Evolutionary conservation across 2,888 invertebrate species (phyloP), one percentile per base, ranked within the genome.

Genomic region (Mimumesa dahlbomi): DNA sequence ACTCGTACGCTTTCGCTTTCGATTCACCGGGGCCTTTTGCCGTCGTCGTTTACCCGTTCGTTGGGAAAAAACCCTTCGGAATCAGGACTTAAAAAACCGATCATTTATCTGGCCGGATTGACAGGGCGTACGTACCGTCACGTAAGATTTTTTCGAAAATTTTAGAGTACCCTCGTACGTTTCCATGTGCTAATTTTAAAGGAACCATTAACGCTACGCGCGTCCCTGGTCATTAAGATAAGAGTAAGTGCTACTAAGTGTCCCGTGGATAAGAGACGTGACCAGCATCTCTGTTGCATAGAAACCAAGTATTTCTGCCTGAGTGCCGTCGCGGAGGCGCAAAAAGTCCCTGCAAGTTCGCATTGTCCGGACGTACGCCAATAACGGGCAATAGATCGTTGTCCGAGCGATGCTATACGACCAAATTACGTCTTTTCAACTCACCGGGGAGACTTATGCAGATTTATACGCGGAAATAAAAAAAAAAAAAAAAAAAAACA

Each of bases 161-260:
- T 81, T 73, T 64, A 75, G 79, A 79, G 76, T 73, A 72, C 75
- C 57, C 53, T 65, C 77, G 43, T 56, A 61, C 73, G 49, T 73
- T 67, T 62, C 66, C 72, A 75, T 71, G 73, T 79, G 84, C 85
- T 86, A 89, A 89, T 89, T 89, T 88, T 86, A 86, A 89, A 75
- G 84, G 85, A 83, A 84, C 84, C 89, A 89, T 89, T 89, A 89
- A 87, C 87, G 86, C 84, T 87, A 87, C 84, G 83, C 83, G 84
- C 85, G 83, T 85, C 84, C 83, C 84, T 74, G 84, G 89, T 89
- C 88, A 87, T 89, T 89, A 89, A 89, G 89, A 89, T 89, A 89
- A 87, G 84, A 85, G 89, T 89, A 89, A 89, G 89, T 89, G 89
- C 89, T 89, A 89, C 89, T 89, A 89, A 89, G 89, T 89, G 89